Percentiles rank a stretch among this genome's conserved stretches.
phyloP scores from a whole-genome alignment of 2,797 vertebrate genomes.

The Tachyglossus aculeatus region DNA sequence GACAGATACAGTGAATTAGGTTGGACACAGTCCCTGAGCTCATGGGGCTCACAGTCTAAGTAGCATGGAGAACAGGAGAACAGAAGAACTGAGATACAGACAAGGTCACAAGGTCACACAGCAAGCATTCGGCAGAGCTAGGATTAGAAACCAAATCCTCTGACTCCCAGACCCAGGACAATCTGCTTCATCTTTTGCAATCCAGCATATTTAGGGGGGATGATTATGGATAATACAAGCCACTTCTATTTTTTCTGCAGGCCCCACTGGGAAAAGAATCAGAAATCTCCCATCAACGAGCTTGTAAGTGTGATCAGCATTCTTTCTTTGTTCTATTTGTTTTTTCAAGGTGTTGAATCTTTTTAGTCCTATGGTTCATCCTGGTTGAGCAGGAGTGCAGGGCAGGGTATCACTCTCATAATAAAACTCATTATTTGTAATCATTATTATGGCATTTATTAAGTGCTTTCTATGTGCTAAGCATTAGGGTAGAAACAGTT shows the following conservation, averaged over 20 bases:
- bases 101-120: too few relatives aligned
- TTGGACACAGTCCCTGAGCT: neutral
- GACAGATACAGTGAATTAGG: neutral
- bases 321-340: neutral
- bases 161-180: too few relatives aligned
- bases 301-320: conserved; percentile 51
- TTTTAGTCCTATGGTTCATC: too few relatives aligned
- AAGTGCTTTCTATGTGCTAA: neutral
- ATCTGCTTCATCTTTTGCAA: too few relatives aligned
- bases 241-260: conserved; percentile 43
- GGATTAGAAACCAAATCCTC: too few relatives aligned
- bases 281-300: conserved; percentile 9
- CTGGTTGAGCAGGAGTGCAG: too few relatives aligned
- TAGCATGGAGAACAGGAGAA: neutral
- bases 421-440: too few relatives aligned
- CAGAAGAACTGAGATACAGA: neutral
- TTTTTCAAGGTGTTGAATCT: too few relatives aligned
- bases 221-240: neutral
- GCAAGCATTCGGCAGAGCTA: too few relatives aligned
- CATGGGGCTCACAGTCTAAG: neutral
- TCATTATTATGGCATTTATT: too few relatives aligned
- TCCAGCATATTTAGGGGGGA: too few relatives aligned
- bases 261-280: neutral
- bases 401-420: too few relatives aligned
- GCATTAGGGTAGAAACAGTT: neutral